Base-by-base conservation (phyloP, 2,797 vertebrate species). In the Xenopus petersii region DNA sequence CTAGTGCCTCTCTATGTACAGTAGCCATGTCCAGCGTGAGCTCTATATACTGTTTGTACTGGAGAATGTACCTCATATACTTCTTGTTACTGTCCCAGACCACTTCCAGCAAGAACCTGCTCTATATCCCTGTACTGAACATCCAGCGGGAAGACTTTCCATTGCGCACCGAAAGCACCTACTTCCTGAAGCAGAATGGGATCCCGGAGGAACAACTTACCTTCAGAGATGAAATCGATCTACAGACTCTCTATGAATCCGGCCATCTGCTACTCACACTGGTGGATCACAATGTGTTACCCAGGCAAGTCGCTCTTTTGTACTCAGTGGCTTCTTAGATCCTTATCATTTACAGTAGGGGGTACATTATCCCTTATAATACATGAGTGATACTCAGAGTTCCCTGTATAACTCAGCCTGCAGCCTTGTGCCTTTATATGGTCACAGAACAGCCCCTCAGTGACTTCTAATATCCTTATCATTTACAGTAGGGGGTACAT, bases 281-380 rank as follows among this genome's bases (percentile, higher is more conserved):
- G 81, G 96, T 98, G 0, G 97, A 98, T 85, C 96, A 98, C 85
- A 96, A 98, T 0, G 16, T 95, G 56, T 88, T 98, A 77, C 86
- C 96, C 13, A 85, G 92, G 97, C 95, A 83, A 81, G 88, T 68
- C 8, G n/a, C 13, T 12, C 8, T 36, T 42, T 17, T 21, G n/a
- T 33, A 21, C 21, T 21, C 21, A 21, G 21, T 21, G 21, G 12
- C 1, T 69, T 36, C 33, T 36, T 4, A 36, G 1, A 36, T 36
- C 33, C 33, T 36, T 36, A 36, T 36, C 33, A 36, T 36, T 1
- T 36, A 36, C 33, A 36, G 33, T 36, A 36, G 33, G 33, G 33
- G 33, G 33, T 36, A 21, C 21, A 21, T 21, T 21, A 21, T 21
- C 21, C 21, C 21, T 21, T 21, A 21, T 21, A 21, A 21, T 21